phyloP scores from a whole-genome alignment of 2,888 invertebrate genomes.

The Dioctria rufipes region DNA sequence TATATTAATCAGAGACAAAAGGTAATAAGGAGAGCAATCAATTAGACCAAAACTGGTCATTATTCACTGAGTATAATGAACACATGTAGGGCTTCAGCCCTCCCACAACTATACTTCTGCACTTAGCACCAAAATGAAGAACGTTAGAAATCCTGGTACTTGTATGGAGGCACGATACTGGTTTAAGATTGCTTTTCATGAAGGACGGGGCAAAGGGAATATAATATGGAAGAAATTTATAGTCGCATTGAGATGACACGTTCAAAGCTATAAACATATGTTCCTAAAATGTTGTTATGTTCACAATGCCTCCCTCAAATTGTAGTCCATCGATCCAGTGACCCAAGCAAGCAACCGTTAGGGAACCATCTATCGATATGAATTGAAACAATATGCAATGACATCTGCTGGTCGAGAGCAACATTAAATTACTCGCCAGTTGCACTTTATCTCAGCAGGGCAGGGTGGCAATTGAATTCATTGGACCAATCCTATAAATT shows the following conservation, averaged over 20 bases:
- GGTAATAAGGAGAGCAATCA: constrained; percentile 54
- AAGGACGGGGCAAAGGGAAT: constrained; percentile 7
- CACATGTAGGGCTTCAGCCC: constrained; percentile 41
- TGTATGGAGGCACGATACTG: constrained; percentile 12
- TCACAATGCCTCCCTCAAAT: constrained; percentile 17
- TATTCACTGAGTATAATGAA: constrained; percentile 49
- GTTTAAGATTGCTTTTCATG: constrained; percentile 32
- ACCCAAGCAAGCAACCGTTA: constrained; percentile 22
- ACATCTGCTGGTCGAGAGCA: constrained; percentile 54
- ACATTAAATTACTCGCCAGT: constrained; percentile 50
- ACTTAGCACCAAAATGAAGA: constrained; percentile 15
- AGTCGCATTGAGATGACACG: constrained; percentile 53
- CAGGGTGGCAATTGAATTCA: constrained; percentile 56
- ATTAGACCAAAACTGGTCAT: constrained; percentile 53
- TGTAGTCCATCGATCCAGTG: constrained; percentile 47
- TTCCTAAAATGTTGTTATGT: constrained; percentile 31
- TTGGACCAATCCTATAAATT: constrained; percentile 55
- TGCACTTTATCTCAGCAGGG: constrained; percentile 27
- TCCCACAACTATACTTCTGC: constrained; percentile 28
- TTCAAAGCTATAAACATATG: constrained; percentile 49
- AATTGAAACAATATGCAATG: constrained; percentile 55
- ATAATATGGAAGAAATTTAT: constrained; percentile 49
- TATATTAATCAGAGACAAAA: constrained; percentile 54
- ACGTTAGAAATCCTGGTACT: constrained; percentile 23
- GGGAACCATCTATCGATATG: constrained; percentile 43